Percentiles rank a stretch among this genome's conserved stretches.
phyloP scores from a whole-genome alignment of 2,113 vertebrate species.

The Rafetus swinhoei region DNA sequence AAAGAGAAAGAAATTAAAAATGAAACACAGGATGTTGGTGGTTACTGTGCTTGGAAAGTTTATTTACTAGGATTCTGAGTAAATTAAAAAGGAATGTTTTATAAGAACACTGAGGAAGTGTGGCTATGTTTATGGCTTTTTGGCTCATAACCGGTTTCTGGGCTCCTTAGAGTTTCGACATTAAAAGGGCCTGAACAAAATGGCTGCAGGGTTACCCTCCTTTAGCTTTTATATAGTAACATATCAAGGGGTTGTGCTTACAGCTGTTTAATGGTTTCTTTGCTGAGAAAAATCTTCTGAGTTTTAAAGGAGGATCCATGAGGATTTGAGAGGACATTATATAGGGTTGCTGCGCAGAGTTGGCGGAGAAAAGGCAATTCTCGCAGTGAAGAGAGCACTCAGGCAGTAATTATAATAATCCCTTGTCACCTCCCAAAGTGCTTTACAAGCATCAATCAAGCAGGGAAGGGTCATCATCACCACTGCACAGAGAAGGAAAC shows the following conservation, averaged over 20 bases:
- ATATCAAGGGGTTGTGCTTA: not conserved
- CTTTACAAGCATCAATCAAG: conserved; percentile 32
- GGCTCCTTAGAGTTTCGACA: not conserved
- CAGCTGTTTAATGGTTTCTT: not conserved
- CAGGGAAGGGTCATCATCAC: conserved; percentile 25
- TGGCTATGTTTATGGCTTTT: not conserved
- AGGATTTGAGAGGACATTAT: conserved; percentile 2
- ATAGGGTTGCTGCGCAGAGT: conserved; percentile 34
- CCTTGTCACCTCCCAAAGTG: conserved; percentile 18
- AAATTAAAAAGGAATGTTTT: conserved; percentile 72
- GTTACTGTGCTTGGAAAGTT: conserved; percentile 56
- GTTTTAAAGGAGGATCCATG: not conserved
- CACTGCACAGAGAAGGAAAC: conserved; percentile 8
- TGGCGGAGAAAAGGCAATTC: fast-evolving
- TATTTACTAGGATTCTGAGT: conserved; percentile 70
- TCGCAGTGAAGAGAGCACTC: conserved; percentile 1
- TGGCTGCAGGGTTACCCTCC: conserved; percentile 34
- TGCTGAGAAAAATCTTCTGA: not conserved
- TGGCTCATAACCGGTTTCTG: not conserved
- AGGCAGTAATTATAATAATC: conserved; percentile 41
- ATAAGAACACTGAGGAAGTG: not conserved
- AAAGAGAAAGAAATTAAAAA: conserved; percentile 44
- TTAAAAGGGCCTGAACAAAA: conserved; percentile 22
- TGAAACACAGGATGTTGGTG: conserved; percentile 58
- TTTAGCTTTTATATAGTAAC: not conserved